Conservation (phyloP, 2,888 invertebrate genomes). For the Drosophila rellima region DNA sequence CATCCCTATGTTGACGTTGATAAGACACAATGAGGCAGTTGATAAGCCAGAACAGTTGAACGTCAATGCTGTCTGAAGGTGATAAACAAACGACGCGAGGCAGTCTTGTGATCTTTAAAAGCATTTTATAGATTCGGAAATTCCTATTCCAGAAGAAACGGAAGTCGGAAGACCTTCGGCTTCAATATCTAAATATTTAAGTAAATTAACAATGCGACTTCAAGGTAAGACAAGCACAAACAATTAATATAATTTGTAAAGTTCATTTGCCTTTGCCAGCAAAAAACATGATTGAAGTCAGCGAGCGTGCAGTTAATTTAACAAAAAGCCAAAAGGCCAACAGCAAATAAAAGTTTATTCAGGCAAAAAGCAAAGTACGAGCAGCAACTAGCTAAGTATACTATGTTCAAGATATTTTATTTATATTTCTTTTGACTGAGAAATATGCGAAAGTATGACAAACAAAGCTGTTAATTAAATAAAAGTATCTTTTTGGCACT, state of each 20-base stretch:
- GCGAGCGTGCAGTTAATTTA: conserved; percentile 13
- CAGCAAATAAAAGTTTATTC: conserved; percentile 9
- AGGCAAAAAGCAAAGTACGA: conserved; percentile 11
- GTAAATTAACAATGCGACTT: neutral
- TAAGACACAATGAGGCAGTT: conserved; percentile 31
- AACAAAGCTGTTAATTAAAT: conserved; percentile 3
- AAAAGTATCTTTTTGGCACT: neutral
- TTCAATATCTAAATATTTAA: conserved; percentile 4
- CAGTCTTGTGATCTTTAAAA: conserved; percentile 66
- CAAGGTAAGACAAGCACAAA: conserved; percentile 16
- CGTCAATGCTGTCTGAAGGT: conserved; percentile 59
- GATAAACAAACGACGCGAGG: conserved; percentile 48
- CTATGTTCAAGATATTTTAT: neutral
- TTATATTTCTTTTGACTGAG: neutral
- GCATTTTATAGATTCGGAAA: conserved; percentile 18
- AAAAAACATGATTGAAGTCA: conserved; percentile 6
- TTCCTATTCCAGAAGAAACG: neutral
- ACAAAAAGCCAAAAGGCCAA: conserved; percentile 13
- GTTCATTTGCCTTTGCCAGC: conserved; percentile 26
- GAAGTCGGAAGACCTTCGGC: neutral
- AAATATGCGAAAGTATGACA: neutral
- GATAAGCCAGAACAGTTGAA: conserved; percentile 42
- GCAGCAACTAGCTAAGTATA: neutral
- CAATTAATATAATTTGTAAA: conserved; percentile 1
- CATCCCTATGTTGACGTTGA: conserved; percentile 24